Base-by-base conservation (phyloP, 2,797 vertebrate species). In the Chrysocyon brachyurus region DNA sequence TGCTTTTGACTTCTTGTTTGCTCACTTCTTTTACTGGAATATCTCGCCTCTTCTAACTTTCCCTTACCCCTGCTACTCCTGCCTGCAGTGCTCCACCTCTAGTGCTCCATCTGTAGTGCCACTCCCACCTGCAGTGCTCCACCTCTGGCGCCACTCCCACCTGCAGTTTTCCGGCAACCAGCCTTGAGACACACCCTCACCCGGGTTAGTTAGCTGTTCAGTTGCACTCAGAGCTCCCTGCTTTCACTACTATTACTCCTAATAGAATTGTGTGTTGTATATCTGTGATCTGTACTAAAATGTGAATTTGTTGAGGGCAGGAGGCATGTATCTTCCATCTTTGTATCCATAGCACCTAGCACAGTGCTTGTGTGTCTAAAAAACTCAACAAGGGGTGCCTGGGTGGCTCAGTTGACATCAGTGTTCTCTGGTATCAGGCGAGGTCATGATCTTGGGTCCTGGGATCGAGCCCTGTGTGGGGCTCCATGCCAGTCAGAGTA, bases 401-500 rank as follows among this genome's bases (percentile, higher is more conserved):
- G n/a, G n/a, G 66, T 33, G 66, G n/a, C n/a, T 33, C 66, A 33
- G n/a, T 68, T 4, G n/a, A n/a, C 21, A 46, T 21, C 4, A 68
- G 66, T 2, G n/a, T 33, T 9, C 0, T 33, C n/a, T 33, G 66
- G 21, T n/a, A 19, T 33, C 4, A 68, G n/a, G 17, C 21, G 4
- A 19, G 66, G 66, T 68, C n/a, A 21, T 11, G n/a, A 68, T 33
- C 17, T 9, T 15, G n/a, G 17, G n/a, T 33, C 17, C 66, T 21
- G 66, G n/a, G n/a, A 33, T 68, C 4, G n/a, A 33, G 66, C 7
- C n/a, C 66, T 15, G 1, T 9, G 0, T 33, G 0, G 17, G 31
- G 66, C 66, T 33, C 4, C 9, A n/a, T 68, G 66, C n/a, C 7
- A 6, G 40, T 33, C n/a, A 33, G 8, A 15, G 66, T n/a, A 33